These are phyloP conservation scores for Morinoia aosen DNA, from an alignment of 2,888 invertebrate genomes.

Conservation along the genomic window DNA sequence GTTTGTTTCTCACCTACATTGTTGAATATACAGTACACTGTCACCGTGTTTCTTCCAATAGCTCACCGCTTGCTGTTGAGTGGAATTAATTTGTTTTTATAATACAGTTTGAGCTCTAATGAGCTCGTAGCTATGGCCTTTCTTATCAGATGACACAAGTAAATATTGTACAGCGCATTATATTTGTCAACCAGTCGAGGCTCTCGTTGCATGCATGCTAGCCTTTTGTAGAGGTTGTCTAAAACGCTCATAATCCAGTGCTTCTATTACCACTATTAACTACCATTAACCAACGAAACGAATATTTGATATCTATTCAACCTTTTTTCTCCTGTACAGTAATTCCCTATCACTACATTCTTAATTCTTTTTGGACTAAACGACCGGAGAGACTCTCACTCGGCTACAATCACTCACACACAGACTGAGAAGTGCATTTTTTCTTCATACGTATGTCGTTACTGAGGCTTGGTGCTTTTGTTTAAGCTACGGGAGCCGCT, in stretches of 20 bases:
- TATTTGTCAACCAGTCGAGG: too few species aligned
- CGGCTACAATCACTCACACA: neutral
- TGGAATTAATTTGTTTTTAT: neutral
- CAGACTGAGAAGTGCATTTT: neutral
- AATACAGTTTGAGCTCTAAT: neutral
- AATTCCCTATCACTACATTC: neutral
- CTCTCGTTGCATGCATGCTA: neutral
- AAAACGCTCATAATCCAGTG: neutral
- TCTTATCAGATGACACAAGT: too few species aligned
- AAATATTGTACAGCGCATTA: neutral
- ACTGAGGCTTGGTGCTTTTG: constrained; percentile 33
- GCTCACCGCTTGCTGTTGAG: too few species aligned
- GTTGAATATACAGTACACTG: too few species aligned
- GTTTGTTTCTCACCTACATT: neutral
- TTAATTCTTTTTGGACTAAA: neutral
- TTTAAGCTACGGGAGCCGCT: constrained; percentile 40
- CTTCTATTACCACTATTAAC: neutral
- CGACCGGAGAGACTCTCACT: neutral
- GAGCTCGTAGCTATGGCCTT: too few species aligned
- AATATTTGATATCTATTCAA: neutral
- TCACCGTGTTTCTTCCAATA: too few species aligned
- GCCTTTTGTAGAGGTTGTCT: neutral
- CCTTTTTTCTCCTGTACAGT: neutral
- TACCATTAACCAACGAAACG: neutral
- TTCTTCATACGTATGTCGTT: neutral